These are phyloP conservation scores for Nasua narica DNA, from an alignment of 2,797 vertebrate species.

Conservation along the genomic window DNA sequence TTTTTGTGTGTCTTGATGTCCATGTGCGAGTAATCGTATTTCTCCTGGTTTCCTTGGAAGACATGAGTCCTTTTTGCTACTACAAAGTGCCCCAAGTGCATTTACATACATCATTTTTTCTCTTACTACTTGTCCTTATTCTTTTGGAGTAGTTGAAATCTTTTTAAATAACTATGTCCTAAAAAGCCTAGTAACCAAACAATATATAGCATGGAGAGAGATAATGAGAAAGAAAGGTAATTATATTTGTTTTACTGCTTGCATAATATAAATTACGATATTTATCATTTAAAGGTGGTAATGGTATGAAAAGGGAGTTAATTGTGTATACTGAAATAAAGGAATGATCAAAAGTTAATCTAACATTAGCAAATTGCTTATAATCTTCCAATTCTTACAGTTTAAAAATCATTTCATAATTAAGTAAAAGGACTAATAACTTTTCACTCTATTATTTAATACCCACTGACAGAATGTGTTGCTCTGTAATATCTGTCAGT, in stretches of 20 bases:
- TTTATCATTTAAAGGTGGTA: neutral
- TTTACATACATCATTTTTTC: neutral
- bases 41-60: neutral
- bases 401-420: neutral
- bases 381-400: neutral
- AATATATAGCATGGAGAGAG: neutral
- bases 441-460: neutral
- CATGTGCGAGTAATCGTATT: neutral
- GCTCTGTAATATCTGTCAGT: neutral
- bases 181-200: neutral
- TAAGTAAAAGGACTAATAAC: neutral
- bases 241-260: neutral
- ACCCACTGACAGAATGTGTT: neutral
- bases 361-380: neutral
- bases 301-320: neutral
- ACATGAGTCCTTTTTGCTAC: neutral
- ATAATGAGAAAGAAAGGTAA: neutral
- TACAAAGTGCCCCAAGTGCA: neutral
- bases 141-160: neutral
- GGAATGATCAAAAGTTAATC: neutral
- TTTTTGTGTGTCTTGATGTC: neutral
- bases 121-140: neutral
- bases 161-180: neutral
- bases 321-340: neutral
- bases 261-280: neutral